Conservation (phyloP, 53 echinoderm and acorn worm species). For the Henricia sp. region DNA sequence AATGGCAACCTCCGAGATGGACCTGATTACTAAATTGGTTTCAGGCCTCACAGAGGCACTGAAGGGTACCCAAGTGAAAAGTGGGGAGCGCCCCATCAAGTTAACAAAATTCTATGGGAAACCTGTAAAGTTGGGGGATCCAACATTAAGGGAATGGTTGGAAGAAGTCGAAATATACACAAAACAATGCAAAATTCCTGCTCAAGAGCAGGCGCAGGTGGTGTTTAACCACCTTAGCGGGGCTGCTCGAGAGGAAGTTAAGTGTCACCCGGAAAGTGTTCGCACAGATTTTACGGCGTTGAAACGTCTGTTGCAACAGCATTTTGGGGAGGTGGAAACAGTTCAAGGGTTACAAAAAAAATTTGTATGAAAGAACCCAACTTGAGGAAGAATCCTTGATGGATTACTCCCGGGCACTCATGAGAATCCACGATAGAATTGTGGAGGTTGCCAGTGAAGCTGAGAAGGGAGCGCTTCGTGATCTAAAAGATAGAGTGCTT, state of each 20-base stretch:
- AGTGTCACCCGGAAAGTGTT: constrained; percentile 9
- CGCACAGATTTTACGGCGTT: background rate
- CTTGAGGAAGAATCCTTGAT: background rate
- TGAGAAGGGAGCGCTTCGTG: background rate
- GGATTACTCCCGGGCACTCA: constrained; percentile 13
- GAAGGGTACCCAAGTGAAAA: too few species aligned
- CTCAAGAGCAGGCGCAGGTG: too few species aligned
- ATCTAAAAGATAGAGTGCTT: constrained; percentile 5
- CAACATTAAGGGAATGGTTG: too few species aligned
- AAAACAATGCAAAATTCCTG: too few species aligned
- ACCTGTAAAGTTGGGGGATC: too few species aligned
- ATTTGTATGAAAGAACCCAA: constrained; percentile 4
- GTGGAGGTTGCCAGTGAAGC: constrained; percentile 18
- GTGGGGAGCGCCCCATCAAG: too few species aligned
- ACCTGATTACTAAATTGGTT: too few species aligned
- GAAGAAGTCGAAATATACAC: too few species aligned
- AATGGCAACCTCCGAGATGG: too few species aligned
- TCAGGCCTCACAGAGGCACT: too few species aligned
- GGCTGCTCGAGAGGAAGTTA: background rate
- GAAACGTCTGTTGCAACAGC: background rate
- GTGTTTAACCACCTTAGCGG: constrained; percentile 9
- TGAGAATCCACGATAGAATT: constrained; percentile 23
- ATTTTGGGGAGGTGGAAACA: constrained; percentile 19
- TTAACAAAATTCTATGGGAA: too few species aligned
- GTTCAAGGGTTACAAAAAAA: background rate